Base-by-base conservation (phyloP, 2,113 vertebrate genomes). In the Penelope pileata region DNA sequence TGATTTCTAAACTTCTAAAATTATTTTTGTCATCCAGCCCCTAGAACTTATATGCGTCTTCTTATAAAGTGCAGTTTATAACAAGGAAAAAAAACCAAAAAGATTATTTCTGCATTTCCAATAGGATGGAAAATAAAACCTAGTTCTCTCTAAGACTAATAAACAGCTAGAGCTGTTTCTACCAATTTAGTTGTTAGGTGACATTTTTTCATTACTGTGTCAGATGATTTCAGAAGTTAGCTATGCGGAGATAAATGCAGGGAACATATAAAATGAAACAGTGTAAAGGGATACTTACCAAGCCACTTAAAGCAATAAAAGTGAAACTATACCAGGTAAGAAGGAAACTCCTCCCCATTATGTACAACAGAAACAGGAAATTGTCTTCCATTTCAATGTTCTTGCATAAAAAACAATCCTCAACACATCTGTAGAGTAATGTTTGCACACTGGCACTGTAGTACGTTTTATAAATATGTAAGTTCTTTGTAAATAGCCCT, bases 31-130 rank as follows among this genome's bases (percentile, higher is more conserved):
- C 11, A 6, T 51, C 19, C 19, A 51, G 21, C 62, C 26, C 54
- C 24, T 47, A 45, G 29, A 73, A 73, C 6, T 60, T 47, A 19
- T 2, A 10, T 56, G 7, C 22, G 54, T 70, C 73, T 11, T 22
- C 50, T 80, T 86, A 86, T 95, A 32, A 94, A 91, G 34, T 59
- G 14, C 43, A 43, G 19, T 51, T 67, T 73, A 26, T 90, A 15
- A 62, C 36, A 82, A 22, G 21, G n/a, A 42, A 81, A 59, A 68
- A 63, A 76, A 34, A 77, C 11, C n/a, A n/a, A 59, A 16, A 80
- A 82, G 15, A 1, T 87, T 68, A 32, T 68, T 11, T 72, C 10
- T 79, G 73, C 21, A 27, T 87, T 91, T 14, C 48, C 17, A 23
- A 0, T 53, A 42, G 26, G 16, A 54, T 60, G 8, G 42, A 70